Evolutionary conservation across 2,888 invertebrate species (phyloP), one percentile per base, ranked within the genome.

Genomic region (Rosalia funebris): DNA sequence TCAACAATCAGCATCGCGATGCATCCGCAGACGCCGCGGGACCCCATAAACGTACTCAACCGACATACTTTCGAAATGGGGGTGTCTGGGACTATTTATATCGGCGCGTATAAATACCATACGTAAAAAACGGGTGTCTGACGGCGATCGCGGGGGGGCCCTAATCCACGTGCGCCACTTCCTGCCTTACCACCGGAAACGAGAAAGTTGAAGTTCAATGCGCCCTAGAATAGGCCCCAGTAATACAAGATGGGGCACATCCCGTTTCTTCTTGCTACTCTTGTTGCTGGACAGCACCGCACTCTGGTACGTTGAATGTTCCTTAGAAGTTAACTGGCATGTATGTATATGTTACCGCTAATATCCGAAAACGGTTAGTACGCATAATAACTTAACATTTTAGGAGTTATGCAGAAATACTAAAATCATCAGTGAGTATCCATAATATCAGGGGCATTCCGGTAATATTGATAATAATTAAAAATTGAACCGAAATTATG

Each of bases 81-180:
- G 53, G 42, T 42, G 53, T 53, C 42, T 53, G 32, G 20, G 14
- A 11, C 53, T 53, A 53, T 53, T 41, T 53, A 41, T 53, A 53
- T 25, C 46, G 14, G 15, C 31, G 46, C 32, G 32, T 32, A 46
- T 32, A 46, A 46, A 46, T 46, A 46, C 46, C 20, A 15, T 46
- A 32, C 46, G 10, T 32, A 46, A 31, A 46, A 32, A 46, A 32
- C 50, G 50, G 39, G 39, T 25, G 50, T 39, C 50, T 39, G 50
- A 50, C 39, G 39, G 39, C 14, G 50, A 39, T 50, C 53, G 53
- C 53, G 53, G 61, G 59, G n/a, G 45, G 59, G 59, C 14, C 53
- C 37, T 15, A 34, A 57, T 65, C 65, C 65, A 65, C 65, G 65
- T 65, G 65, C 65, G 58, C 60, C 48, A 57, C 61, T 65, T 65